Base-by-base conservation (phyloP, 2,113 vertebrate species). In the Thamnophis sirtalis region DNA sequence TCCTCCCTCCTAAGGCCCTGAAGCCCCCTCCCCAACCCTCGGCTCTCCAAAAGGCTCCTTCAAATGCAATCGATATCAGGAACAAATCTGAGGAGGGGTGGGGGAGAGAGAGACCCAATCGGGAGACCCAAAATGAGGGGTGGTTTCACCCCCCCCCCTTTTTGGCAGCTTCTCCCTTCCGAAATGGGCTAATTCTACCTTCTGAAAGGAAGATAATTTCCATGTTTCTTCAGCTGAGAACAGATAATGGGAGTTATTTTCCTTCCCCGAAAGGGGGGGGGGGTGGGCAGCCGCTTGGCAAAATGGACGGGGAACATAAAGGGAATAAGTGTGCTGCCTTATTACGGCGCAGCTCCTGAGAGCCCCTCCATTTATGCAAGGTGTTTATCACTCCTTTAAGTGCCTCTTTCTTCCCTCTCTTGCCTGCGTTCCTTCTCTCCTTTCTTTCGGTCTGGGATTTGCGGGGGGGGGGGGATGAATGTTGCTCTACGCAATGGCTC, bases 151-250 rank as follows among this genome's bases (percentile, higher is more conserved):
- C n/a, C n/a, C 3, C 3, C 3, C 95, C 96, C 9, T 56, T 95
- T 56, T 96, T 97, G 96, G 94, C 97, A 97, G 95, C 93, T 86
- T 96, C 97, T 97, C 97, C 97, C 1, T 95, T 97, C 95, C 92
- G 96, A 97, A 97, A 92, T 93, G 93, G 91, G 89, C 97, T 97
- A 97, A 97, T 97, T 97, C 96, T 97, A 94, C 97, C 97, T 97
- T 97, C 95, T 97, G 97, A 97, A 97, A 97, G 97, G 96, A 97
- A 97, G 96, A 97, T 97, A 97, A 97, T 97, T 97, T 98, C 95
- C 92, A 93, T 88, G 10, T 96, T 98, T 96, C 96, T 96, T 95
- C 97, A 97, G 95, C 95, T 91, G 95, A 96, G 96, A 97, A 97
- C 96, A 97, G 43, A 33, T 97, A 97, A 97, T 98, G 98, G 97